Base-by-base conservation (phyloP, 2,113 vertebrate genomes). In the Oenanthe oenanthe region DNA sequence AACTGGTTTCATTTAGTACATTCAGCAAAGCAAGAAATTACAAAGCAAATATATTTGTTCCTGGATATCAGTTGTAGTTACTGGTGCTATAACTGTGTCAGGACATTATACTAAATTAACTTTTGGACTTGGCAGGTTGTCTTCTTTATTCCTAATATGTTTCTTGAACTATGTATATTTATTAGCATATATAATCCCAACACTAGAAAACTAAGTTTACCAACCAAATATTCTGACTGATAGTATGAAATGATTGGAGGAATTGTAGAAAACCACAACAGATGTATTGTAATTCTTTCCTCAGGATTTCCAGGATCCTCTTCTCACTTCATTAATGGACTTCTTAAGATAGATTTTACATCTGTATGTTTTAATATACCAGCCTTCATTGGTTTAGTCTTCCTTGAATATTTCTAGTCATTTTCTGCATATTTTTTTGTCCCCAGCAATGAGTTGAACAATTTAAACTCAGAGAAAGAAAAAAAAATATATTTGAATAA, bases 361-460 rank as follows among this genome's bases (percentile, higher is more conserved):
- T 32, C 13, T 68, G 2, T 12, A 4, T 47, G 3, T 58, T 72
- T 76, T 38, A 34, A 43, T 57, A 62, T 21, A 67, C 6, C 4
- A 85, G 13, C 0, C 4, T 20, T 88, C 29, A 19, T 26, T 76
- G 26, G 7, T 71, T 76, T 29, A 36, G 24, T 61, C 22, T 75
- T 71, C 8, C 19, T 28, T 66, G 7, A 77, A 63, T 57, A 31
- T 72, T 50, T 70, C 21, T 70, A 74, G 28, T 65, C 2, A 40
- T 84, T 76, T 75, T 60, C 22, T 51, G 13, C 7, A 40, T 43
- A 34, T 3, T 25, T 78, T 77, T 40, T 43, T 38, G 3, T n/a
- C 36, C 54, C 12, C 32, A 60, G 17, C 5, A 80, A 24, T 1
- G 2, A 53, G 8, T 13, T 71, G 7, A 1, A 2, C 8, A 58